Evolutionary conservation across 1,140 invertebrate genomes (phyloP), one percentile per base, ranked within the genome.

Genomic region (Reticulitermes speratus): DNA sequence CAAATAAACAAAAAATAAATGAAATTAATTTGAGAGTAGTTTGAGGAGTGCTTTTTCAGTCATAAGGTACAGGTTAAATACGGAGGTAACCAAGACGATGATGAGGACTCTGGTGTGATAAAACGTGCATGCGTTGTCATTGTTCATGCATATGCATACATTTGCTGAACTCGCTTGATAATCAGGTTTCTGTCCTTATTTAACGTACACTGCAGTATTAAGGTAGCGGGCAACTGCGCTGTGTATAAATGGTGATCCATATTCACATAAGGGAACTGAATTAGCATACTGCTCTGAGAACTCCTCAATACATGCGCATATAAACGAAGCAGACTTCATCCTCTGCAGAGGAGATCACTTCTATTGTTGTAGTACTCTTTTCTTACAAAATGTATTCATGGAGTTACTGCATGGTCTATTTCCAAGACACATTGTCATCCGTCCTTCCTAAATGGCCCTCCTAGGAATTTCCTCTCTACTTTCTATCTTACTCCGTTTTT

Each of bases 401-500:
- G 84, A 84, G 45, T 84, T 84, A 84, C 84, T 84, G 84, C 84
- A 84, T 55, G 84, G 85, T 81, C 85, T 86, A 81, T 86, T 86
- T 82, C 75, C 85, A 86, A 86, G 85, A 86, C 75, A 65, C 85
- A 86, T 86, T 86, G 85, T 86, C 65, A 86, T 86, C 85, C 44
- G 55, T 45, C 85, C 75, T 86, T 86, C 84, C n/a, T 44, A 30
- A 81, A 86, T 65, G 85, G 48, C 85, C 65, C 85, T 81, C 75
- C 32, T 25, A 65, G 85, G 85, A 86, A 82, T 81, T 86, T 86
- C 75, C 30, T 82, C 75, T 48, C 44, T 48, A 48, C 75, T 86
- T 81, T 81, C 75, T 82, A 59, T 44, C 65, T 81, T 81, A 59
- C 32, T 82, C 75, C 44, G 38, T 44, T 86, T 65, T 86, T 86